phyloP scores from a whole-genome alignment of 2,797 vertebrate genomes.

The Alosa sapidissima region DNA sequence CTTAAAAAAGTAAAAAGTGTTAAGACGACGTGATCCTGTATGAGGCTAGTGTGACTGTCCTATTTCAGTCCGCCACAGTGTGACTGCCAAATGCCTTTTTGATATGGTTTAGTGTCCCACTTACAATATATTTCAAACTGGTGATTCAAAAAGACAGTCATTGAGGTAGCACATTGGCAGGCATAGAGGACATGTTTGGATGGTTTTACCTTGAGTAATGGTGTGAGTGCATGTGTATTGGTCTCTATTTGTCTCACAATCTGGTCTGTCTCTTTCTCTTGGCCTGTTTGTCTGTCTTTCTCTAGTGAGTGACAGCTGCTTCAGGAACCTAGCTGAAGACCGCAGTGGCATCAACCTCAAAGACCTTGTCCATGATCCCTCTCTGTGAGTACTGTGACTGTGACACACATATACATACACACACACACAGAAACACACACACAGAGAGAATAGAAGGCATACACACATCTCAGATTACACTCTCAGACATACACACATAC shows the following conservation, averaged over 20 bases:
- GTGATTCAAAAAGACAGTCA: neutral
- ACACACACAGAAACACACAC: neutral
- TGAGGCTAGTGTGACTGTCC: neutral
- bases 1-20: neutral
- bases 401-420: constrained; percentile 26
- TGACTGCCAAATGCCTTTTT: too few species aligned
- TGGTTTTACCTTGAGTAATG: neutral
- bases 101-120: neutral
- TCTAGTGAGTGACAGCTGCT: constrained; percentile 98
- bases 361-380: constrained; percentile 95
- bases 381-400: constrained; percentile 84
- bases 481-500: neutral
- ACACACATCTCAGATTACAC: neutral
- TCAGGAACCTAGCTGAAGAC: constrained; percentile 95
- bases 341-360: constrained; percentile 97
- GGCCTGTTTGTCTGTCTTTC: constrained; percentile 15
- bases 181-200: neutral
- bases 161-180: neutral
- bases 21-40: neutral
- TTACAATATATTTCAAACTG: neutral
- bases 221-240: neutral
- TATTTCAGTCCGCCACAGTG: neutral
- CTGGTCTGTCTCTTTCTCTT: neutral
- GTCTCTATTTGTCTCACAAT: neutral
- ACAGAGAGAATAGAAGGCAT: neutral